Evolutionary conservation across 2,888 invertebrate species (phyloP).

Genomic region (Cantharis rufa): DNA sequence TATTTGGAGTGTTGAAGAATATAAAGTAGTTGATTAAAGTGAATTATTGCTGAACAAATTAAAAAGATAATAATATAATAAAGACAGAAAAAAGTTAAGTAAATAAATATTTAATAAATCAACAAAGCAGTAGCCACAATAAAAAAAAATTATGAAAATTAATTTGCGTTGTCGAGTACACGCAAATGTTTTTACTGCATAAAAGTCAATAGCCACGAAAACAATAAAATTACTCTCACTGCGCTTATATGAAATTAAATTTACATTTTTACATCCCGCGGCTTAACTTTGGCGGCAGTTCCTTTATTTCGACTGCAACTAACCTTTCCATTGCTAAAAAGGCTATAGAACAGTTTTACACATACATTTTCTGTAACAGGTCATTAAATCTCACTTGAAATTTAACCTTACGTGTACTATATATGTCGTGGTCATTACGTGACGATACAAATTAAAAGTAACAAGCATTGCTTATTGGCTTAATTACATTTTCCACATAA

Average conservation of each 20-base stretch:
- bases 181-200: neutral
- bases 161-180: neutral
- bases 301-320: constrained; percentile 28
- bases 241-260: constrained; percentile 41
- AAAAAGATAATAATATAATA: neutral
- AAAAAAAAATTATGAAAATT: neutral
- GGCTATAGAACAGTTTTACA: constrained; percentile 43
- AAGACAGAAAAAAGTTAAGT: neutral
- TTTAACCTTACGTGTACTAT: constrained; percentile 10
- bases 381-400: constrained; percentile 21
- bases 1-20: neutral
- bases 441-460: constrained; percentile 8
- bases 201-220: constrained; percentile 32
- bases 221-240: constrained; percentile 41
- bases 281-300: constrained; percentile 45
- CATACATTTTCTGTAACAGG: constrained; percentile 23
- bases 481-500: neutral
- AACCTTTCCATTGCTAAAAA: constrained; percentile 43
- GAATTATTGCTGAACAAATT: neutral
- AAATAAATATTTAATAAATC: neutral
- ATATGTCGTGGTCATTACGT: constrained; percentile 8
- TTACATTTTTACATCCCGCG: constrained; percentile 46
- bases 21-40: neutral
- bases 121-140: neutral
- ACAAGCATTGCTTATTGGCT: neutral